Evolutionary conservation across 2,113 vertebrate genomes (phyloP).

Genomic region (Diadophis punctatus): DNA sequence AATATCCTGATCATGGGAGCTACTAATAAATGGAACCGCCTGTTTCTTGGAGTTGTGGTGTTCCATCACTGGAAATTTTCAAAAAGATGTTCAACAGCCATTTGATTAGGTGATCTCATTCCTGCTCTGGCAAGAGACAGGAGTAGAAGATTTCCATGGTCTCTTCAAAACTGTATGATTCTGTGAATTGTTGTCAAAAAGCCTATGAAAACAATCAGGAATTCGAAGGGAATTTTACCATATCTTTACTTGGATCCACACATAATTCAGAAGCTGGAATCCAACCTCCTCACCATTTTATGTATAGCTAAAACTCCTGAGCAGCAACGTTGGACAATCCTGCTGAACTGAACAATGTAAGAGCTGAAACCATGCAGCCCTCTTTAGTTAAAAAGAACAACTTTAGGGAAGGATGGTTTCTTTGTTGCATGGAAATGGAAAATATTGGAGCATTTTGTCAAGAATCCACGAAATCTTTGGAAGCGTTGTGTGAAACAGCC

Average conservation of each 20-base stretch:
- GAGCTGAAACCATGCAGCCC: not conserved
- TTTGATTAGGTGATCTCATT: not conserved
- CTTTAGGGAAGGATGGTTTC: not conserved
- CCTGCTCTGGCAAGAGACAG: not conserved
- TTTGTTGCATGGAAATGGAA: not conserved
- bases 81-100: not conserved
- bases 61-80: not conserved
- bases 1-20: not conserved
- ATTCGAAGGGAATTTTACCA: not conserved
- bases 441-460: not conserved
- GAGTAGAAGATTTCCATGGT: not conserved
- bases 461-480: not conserved
- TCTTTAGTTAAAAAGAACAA: not conserved
- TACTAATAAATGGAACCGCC: not conserved
- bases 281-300: not conserved
- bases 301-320: not conserved
- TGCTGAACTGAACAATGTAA: not conserved
- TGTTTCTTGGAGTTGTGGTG: not conserved
- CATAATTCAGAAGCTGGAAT: not conserved
- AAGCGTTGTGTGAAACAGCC: not conserved
- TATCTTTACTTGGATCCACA: not conserved
- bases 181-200: not conserved
- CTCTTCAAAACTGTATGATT: not conserved
- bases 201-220: not conserved
- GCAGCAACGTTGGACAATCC: not conserved